A percentile compares a stretch with the other conserved stretches of the same genome.
Conservation (phyloP, 2,113 vertebrate species). For the Cyprinodon variegatus region DNA sequence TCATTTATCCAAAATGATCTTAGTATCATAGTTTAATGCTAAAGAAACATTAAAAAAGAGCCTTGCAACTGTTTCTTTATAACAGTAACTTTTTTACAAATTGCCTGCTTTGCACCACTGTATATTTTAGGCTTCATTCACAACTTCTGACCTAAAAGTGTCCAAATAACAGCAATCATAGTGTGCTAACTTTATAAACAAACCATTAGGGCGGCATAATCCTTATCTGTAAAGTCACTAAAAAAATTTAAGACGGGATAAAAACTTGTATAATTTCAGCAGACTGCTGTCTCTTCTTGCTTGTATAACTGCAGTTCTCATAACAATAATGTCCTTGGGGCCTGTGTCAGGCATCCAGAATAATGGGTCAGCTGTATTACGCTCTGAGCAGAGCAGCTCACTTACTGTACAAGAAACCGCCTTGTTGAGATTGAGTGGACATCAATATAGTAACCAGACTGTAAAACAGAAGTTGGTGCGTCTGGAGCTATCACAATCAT, state of each 20-base stretch:
- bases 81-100: neutral
- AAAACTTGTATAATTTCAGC: conserved; percentile 36
- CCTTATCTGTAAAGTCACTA: conserved; percentile 50
- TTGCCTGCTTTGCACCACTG: neutral
- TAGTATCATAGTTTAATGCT: neutral
- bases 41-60: neutral
- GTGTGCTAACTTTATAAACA: conserved; percentile 27
- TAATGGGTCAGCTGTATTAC: conserved; percentile 14
- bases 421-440: conserved; percentile 3
- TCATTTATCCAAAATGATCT: neutral
- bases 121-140: neutral
- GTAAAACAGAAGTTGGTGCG: neutral
- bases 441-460: conserved; percentile 7
- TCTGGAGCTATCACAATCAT: no score
- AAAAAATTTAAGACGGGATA: conserved; percentile 46
- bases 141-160: neutral
- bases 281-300: conserved; percentile 29
- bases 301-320: conserved; percentile 48
- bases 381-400: conserved; percentile 23
- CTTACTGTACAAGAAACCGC: conserved; percentile 17
- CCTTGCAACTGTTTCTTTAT: neutral
- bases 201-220: conserved; percentile 32
- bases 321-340: conserved; percentile 36
- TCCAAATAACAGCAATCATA: neutral
- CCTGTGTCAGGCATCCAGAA: conserved; percentile 36